phyloP scores from a whole-genome alignment of 2,888 invertebrate species.

The Netelia melanura region DNA sequence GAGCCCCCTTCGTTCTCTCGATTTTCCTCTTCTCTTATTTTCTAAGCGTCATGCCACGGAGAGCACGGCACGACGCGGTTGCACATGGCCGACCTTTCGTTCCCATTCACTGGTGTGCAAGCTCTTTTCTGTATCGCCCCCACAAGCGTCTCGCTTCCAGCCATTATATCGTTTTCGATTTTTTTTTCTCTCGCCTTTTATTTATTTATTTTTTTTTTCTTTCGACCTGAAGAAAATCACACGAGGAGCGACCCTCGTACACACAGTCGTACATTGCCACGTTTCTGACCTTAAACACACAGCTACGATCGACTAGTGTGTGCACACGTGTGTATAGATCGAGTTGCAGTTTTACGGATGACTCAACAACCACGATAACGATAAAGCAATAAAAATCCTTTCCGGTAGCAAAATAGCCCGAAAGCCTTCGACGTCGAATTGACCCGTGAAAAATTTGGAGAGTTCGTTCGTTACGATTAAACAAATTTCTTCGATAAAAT shows the following conservation, averaged over 20 bases:
- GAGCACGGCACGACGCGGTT: conserved; percentile 20
- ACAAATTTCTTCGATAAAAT: neutral
- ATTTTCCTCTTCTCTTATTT: conserved; percentile 56
- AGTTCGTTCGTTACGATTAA: neutral
- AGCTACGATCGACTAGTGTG: neutral
- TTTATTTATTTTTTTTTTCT: too few relatives aligned
- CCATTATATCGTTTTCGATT: conserved; percentile 48
- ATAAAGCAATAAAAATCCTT: neutral
- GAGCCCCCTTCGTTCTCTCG: conserved; percentile 27
- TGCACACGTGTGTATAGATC: neutral
- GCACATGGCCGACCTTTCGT: conserved; percentile 65
- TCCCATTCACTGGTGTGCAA: conserved; percentile 52
- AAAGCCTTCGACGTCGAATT: neutral
- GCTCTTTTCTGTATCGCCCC: neutral
- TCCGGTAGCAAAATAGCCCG: neutral
- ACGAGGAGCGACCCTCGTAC: neutral
- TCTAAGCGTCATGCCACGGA: conserved; percentile 46
- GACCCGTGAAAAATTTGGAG: neutral
- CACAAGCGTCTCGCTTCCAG: conserved; percentile 15
- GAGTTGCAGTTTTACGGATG: conserved; percentile 20
- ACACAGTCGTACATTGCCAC: neutral
- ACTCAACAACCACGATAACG: conserved; percentile 20
- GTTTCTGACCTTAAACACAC: conserved; percentile 46
- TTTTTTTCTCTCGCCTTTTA: neutral
- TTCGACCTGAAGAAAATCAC: conserved; percentile 45